Conservation (phyloP, 2,888 invertebrate species). For the Leptarthrus brevirostris region DNA sequence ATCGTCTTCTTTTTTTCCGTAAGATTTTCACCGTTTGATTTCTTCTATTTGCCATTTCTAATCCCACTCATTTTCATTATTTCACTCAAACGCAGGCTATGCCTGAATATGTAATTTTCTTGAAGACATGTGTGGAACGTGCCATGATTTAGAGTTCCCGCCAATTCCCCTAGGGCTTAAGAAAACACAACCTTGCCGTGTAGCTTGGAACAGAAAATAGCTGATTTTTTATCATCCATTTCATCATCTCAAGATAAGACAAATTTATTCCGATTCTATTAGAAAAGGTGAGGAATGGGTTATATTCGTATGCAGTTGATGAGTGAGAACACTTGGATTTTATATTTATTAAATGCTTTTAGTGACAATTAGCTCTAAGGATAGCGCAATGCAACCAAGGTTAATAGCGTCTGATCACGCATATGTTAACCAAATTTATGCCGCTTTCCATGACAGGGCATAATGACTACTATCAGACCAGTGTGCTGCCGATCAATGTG, state of each 20-base stretch:
- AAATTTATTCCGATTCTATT: not conserved
- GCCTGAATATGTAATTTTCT: constrained; percentile 35
- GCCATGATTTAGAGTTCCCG: constrained; percentile 12
- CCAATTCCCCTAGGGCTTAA: not conserved
- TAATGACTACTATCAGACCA: constrained; percentile 36
- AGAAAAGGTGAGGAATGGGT: not conserved
- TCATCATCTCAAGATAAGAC: not conserved
- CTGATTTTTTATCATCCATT: too few species aligned
- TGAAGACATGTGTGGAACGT: constrained; percentile 22
- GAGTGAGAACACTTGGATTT: too few species aligned
- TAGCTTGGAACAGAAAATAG: too few species aligned
- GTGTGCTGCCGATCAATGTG: constrained; percentile 28
- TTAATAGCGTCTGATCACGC: constrained; percentile 2
- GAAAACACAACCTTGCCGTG: too few species aligned
- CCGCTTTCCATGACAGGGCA: constrained; percentile 21
- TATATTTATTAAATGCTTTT: too few species aligned
- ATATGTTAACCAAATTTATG: constrained; percentile 43
- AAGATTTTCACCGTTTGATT: constrained; percentile 32
- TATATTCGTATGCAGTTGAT: too few species aligned
- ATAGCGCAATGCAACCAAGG: constrained; percentile 12
- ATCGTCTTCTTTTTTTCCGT: not conserved
- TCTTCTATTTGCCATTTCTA: constrained; percentile 41
- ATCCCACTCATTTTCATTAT: constrained; percentile 42
- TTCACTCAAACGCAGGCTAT: not conserved
- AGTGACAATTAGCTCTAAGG: too few species aligned